Conservation (phyloP, 2,113 vertebrate species). For the Pedetes capensis region DNA sequence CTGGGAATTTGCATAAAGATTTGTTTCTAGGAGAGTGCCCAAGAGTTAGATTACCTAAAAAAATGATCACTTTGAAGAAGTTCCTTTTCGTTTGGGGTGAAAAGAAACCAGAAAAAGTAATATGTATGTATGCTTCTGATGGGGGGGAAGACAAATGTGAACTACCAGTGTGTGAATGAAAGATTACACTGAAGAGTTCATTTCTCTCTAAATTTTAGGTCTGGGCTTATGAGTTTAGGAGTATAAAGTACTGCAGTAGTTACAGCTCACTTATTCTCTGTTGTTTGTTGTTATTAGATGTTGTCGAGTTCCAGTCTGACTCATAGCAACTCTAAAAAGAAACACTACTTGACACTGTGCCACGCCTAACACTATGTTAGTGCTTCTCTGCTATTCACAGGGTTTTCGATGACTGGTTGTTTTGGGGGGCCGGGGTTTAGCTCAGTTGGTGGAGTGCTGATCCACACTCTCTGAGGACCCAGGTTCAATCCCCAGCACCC, state of each 20-base stretch:
- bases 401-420: too few relatives aligned
- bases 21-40: slow-evolving; percentile 20
- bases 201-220: neutral
- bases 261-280: neutral
- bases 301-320: too few relatives aligned
- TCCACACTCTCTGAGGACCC: too few relatives aligned
- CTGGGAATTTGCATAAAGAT: neutral
- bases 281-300: too few relatives aligned
- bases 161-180: neutral
- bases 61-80: neutral
- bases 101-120: neutral
- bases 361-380: too few relatives aligned
- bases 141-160: neutral
- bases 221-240: neutral
- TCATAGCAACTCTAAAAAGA: too few relatives aligned
- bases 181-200: neutral
- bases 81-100: neutral
- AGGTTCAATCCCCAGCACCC: too few relatives aligned
- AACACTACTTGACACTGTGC: too few relatives aligned
- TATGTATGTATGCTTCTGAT: neutral
- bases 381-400: too few relatives aligned
- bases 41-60: neutral
- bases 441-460: too few relatives aligned
- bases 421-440: too few relatives aligned
- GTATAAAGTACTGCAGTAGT: neutral